These are phyloP conservation scores for Bolborhynchus lineola DNA, from an alignment of 2,113 vertebrate genomes.

Conservation along the genomic window DNA sequence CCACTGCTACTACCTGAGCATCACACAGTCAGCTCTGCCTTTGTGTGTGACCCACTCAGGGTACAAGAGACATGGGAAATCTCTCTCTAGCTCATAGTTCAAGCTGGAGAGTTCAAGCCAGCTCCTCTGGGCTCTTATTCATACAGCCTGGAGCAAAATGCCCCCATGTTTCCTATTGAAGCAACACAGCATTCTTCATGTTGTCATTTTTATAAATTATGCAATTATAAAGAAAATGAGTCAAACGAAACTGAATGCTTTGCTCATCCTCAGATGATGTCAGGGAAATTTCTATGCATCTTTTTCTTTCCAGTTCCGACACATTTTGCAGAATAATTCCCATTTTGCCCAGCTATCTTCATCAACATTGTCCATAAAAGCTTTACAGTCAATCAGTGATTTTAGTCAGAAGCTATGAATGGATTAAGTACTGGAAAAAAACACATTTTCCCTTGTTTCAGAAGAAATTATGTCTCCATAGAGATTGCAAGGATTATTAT, in stretches of 20 bases:
- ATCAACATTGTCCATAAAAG: neutral
- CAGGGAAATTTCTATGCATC: neutral
- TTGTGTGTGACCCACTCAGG: accelerated
- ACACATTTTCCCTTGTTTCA: neutral
- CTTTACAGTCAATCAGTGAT: neutral
- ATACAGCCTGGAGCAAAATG: neutral
- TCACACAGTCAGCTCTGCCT: neutral
- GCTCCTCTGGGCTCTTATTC: neutral
- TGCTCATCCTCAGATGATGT: neutral
- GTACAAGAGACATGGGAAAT: neutral
- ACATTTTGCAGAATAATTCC: neutral
- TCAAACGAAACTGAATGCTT: neutral
- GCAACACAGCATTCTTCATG: neutral
- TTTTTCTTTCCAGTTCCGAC: neutral
- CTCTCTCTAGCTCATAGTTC: neutral
- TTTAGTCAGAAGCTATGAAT: neutral
- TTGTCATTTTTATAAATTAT: neutral
- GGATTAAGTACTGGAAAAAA: neutral
- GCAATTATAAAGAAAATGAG: neutral
- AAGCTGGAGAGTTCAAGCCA: neutral
- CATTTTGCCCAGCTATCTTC: neutral
- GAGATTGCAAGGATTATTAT: neutral
- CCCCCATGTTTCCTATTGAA: accelerated
- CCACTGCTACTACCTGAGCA: neutral
- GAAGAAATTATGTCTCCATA: neutral